Percentiles rank a stretch among this genome's conserved stretches.
Evolutionary conservation across 1,140 invertebrate genomes (phyloP).

Genomic region (Bombus terrestris): DNA sequence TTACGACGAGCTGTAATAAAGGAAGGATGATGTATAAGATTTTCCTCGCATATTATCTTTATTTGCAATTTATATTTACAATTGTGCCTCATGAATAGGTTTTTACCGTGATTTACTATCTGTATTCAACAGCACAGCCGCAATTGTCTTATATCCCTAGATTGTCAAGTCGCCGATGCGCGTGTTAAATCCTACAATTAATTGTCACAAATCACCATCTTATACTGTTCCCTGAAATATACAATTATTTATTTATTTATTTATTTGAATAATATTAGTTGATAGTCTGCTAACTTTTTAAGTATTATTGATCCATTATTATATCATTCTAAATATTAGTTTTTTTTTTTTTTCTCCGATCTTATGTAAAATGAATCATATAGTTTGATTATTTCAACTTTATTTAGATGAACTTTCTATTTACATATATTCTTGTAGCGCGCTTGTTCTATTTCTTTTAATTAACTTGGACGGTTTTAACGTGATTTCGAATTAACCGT

Average conservation of each 20-base stretch:
- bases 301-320: background rate
- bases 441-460: background rate
- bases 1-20: background rate
- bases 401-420: background rate
- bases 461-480: background rate
- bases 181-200: background rate
- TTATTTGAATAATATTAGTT: background rate
- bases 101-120: background rate
- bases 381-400: background rate
- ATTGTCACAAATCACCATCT: background rate
- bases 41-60: background rate
- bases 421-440: background rate
- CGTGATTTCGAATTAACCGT: background rate
- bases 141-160: background rate
- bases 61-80: background rate
- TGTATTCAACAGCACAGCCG: background rate
- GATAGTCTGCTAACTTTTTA: no score
- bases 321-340: background rate
- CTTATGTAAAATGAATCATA: background rate
- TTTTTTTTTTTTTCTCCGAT: no score
- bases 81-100: background rate
- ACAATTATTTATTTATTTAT: background rate
- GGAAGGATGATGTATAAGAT: background rate
- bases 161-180: no score
- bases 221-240: background rate